Conservation (phyloP, 2,113 vertebrate species). For the Tylochromis polylepis region DNA sequence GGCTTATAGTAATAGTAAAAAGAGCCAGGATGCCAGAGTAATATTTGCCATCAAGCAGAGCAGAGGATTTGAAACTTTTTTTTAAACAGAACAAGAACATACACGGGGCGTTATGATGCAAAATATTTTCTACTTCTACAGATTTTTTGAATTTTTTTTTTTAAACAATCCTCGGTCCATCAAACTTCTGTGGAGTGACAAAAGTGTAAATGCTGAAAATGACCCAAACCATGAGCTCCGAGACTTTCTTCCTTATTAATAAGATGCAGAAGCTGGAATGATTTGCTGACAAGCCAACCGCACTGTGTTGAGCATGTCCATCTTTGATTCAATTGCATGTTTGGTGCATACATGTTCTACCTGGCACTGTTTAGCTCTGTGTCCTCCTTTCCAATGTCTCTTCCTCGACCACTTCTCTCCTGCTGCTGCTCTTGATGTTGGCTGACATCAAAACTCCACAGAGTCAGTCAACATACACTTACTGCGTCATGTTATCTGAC, state of each 20-base stretch:
- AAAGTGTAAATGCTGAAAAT: not conserved
- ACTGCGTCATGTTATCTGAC: not conserved
- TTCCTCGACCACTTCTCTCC: not conserved
- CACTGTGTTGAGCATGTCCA: not conserved
- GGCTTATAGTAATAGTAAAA: not conserved
- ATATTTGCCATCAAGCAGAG: not conserved
- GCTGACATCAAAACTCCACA: not conserved
- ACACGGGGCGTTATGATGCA: not conserved
- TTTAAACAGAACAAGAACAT: rapidly evolving
- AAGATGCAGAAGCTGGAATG: not conserved
- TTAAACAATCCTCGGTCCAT: not conserved
- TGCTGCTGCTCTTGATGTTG: not conserved
- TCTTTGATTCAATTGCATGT: not conserved
- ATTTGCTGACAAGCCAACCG: not conserved
- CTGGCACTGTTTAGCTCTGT: not conserved
- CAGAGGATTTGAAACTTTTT: not conserved
- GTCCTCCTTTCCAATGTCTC: not conserved
- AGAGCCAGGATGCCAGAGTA: not conserved
- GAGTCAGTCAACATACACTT: not conserved
- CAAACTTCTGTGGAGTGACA: not conserved
- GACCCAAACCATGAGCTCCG: not conserved
- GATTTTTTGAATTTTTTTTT: rapidly evolving
- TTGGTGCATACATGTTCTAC: not conserved
- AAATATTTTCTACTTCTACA: not conserved
- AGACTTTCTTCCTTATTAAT: not conserved